A percentile compares a stretch with the other conserved stretches of the same genome.
Conservation (phyloP, 2,113 vertebrate genomes). For the Heptranchias perlo region DNA sequence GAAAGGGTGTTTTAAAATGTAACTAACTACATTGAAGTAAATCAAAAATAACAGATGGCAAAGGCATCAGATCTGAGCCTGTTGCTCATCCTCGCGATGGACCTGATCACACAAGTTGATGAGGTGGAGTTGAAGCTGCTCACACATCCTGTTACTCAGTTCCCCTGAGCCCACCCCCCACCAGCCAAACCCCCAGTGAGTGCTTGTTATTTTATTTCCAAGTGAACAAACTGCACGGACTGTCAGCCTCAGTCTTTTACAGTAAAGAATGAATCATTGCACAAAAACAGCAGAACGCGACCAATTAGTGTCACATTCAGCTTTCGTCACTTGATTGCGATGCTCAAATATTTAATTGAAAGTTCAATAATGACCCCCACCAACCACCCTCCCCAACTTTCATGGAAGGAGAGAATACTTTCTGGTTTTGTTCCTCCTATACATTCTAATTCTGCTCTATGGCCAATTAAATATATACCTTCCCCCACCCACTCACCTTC, state of each 20-base stretch:
- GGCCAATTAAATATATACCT: not conserved
- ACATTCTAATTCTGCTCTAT: not conserved
- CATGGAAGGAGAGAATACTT: not conserved
- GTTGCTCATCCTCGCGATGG: not conserved
- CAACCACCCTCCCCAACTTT: not conserved
- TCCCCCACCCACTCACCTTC: not conserved
- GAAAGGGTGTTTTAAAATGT: not conserved
- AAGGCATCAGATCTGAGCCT: not conserved
- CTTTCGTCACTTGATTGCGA: not conserved
- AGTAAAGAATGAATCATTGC: slow-evolving; percentile 26
- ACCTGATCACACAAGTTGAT: not conserved
- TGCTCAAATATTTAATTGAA: not conserved
- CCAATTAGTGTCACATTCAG: slow-evolving; percentile 29
- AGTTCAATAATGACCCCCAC: not conserved
- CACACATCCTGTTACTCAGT: not conserved
- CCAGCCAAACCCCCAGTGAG: not conserved
- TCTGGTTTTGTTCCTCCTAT: not conserved
- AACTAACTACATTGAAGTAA: not conserved
- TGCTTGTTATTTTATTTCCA: slow-evolving; percentile 27
- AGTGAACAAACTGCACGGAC: not conserved
- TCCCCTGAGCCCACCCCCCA: not conserved
- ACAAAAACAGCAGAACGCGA: not conserved
- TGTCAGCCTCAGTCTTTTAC: not conserved
- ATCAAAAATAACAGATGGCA: not conserved
- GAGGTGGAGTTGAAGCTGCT: slow-evolving; percentile 11